phyloP scores from a whole-genome alignment of 2,113 vertebrate species.

The Pseudopodoces humilis region DNA sequence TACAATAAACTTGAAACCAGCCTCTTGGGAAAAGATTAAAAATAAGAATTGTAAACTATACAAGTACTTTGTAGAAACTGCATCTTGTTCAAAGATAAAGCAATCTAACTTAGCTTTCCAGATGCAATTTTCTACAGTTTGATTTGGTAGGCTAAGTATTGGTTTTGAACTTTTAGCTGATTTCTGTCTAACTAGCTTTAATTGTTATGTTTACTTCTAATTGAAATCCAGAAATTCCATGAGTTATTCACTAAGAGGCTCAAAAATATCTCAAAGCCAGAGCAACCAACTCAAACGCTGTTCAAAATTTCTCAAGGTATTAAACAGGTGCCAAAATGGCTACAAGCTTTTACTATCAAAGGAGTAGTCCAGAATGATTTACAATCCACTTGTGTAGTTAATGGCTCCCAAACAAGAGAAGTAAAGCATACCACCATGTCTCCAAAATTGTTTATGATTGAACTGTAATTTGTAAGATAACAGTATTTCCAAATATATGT shows the following conservation, averaged over 20 bases:
- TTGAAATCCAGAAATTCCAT: background rate
- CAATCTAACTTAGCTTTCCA: background rate
- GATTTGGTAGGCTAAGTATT: background rate
- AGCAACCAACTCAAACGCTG: background rate
- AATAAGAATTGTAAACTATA: slow-evolving; percentile 6
- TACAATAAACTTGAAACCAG: background rate
- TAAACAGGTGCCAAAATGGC: background rate
- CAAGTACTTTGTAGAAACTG: background rate
- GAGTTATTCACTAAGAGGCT: background rate
- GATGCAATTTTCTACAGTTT: background rate
- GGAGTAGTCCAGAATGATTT: background rate
- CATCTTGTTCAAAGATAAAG: background rate
- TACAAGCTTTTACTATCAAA: background rate
- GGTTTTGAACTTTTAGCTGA: slow-evolving; percentile 3
- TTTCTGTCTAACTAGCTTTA: slow-evolving; percentile 44
- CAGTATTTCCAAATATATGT: background rate
- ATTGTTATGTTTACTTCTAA: slow-evolving; percentile 17
- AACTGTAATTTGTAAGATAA: background rate
- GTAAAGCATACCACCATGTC: background rate
- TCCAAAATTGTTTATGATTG: background rate
- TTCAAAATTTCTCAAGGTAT: background rate
- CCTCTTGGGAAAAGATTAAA: background rate
- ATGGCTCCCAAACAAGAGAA: background rate
- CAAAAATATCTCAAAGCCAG: background rate
- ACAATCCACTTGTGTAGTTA: background rate